phyloP scores from a whole-genome alignment of 1,140 invertebrate genomes.

The Nomia melanderi region DNA sequence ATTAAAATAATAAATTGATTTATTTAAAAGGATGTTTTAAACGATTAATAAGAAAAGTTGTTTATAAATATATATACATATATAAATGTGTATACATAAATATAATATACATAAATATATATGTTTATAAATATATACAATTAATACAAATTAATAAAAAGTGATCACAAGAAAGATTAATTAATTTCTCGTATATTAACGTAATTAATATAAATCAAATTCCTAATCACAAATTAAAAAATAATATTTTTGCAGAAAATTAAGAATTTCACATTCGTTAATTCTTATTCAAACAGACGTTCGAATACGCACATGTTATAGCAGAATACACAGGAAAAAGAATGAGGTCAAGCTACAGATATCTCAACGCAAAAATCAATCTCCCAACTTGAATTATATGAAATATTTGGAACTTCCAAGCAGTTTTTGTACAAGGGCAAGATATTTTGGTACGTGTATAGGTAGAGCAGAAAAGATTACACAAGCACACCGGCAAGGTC shows the following conservation, averaged over 20 bases:
- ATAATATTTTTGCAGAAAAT: neutral
- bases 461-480: constrained; percentile 7
- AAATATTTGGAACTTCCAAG: constrained; percentile 9
- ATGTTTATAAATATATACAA: too few species aligned
- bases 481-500: constrained; percentile 12
- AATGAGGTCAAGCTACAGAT: neutral
- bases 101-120: too few species aligned
- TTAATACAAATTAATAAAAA: too few species aligned
- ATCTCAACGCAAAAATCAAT: neutral
- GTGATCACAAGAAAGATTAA: too few species aligned
- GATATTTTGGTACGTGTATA: constrained; percentile 34
- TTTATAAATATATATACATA: too few species aligned
- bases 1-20: neutral
- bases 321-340: neutral
- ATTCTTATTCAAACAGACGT: neutral
- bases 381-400: neutral
- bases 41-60: neutral
- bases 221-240: neutral
- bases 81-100: too few species aligned
- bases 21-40: neutral
- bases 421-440: constrained; percentile 42
- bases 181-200: too few species aligned
- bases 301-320: neutral
- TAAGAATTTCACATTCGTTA: neutral
- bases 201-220: too few species aligned